These are phyloP conservation scores for Hymenopus coronatus DNA, from an alignment of 2,888 invertebrate species.

Conservation along the genomic window DNA sequence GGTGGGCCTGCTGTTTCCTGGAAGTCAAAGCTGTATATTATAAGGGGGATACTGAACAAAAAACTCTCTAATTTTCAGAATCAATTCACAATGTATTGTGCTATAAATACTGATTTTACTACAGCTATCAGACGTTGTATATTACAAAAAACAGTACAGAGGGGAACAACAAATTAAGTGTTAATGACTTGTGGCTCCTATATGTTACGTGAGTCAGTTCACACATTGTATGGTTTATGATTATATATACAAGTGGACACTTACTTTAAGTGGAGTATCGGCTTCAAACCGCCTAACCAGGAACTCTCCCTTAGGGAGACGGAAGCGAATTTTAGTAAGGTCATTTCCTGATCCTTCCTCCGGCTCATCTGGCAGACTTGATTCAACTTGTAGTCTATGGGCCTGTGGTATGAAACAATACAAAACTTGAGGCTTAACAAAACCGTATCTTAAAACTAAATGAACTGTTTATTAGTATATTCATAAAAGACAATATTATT, in stretches of 20 bases:
- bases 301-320: conserved; percentile 74
- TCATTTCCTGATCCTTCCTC: conserved; percentile 51
- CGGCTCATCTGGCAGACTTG: conserved; percentile 72
- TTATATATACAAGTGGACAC: not conserved
- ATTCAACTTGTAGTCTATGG: conserved; percentile 58
- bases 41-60: too few relatives aligned
- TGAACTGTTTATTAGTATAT: not conserved
- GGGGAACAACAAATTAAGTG: too few relatives aligned
- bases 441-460: not conserved
- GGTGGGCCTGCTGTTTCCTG: too few relatives aligned
- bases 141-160: too few relatives aligned
- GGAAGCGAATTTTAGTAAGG: conserved; percentile 74
- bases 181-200: too few relatives aligned
- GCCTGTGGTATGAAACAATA: conserved; percentile 44
- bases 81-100: too few relatives aligned
- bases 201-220: too few relatives aligned
- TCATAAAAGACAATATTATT: not conserved
- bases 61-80: too few relatives aligned
- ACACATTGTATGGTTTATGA: too few relatives aligned
- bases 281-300: conserved; percentile 75
- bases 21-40: too few relatives aligned
- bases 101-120: too few relatives aligned
- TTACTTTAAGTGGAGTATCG: conserved; percentile 56
- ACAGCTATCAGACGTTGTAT: too few relatives aligned
- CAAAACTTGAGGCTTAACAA: not conserved